phyloP scores from a whole-genome alignment of 2,797 vertebrate genomes.

The Sebastes steindachneri region DNA sequence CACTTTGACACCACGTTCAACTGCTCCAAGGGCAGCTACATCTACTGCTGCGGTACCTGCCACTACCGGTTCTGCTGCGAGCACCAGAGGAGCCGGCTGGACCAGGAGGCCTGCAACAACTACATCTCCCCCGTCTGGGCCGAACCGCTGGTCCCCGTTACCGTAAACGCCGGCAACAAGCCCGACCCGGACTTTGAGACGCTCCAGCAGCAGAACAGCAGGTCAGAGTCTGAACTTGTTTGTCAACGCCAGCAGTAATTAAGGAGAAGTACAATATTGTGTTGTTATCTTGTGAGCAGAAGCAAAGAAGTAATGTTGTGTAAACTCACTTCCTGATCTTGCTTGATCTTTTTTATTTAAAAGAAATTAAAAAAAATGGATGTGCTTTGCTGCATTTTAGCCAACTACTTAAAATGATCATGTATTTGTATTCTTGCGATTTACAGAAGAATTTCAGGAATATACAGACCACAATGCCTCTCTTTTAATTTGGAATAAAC shows the following conservation, averaged over 20 bases:
- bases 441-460: not conserved
- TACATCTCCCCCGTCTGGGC: slow-evolving; percentile 89
- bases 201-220: slow-evolving; percentile 84
- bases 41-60: slow-evolving; percentile 94
- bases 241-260: not conserved
- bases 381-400: too few relatives aligned
- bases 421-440: not conserved
- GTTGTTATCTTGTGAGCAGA: not conserved
- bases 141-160: slow-evolving; percentile 79
- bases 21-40: slow-evolving; percentile 91
- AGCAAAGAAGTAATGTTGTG: not conserved
- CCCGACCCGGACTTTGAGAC: slow-evolving; percentile 82
- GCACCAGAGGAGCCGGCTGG: slow-evolving; percentile 87
- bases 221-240: slow-evolving; percentile 44
- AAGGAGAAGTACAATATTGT: not conserved
- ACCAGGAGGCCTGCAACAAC: slow-evolving; percentile 90
- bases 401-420: too few relatives aligned
- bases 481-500: not conserved
- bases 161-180: slow-evolving; percentile 67
- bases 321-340: too few relatives aligned
- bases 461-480: not conserved
- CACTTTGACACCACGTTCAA: slow-evolving; percentile 93
- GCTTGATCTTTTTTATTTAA: too few relatives aligned
- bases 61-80: slow-evolving; percentile 96
- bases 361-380: too few relatives aligned